Evolutionary conservation across 1,140 invertebrate genomes (phyloP).

Genomic region (Wasmannia auropunctata): DNA sequence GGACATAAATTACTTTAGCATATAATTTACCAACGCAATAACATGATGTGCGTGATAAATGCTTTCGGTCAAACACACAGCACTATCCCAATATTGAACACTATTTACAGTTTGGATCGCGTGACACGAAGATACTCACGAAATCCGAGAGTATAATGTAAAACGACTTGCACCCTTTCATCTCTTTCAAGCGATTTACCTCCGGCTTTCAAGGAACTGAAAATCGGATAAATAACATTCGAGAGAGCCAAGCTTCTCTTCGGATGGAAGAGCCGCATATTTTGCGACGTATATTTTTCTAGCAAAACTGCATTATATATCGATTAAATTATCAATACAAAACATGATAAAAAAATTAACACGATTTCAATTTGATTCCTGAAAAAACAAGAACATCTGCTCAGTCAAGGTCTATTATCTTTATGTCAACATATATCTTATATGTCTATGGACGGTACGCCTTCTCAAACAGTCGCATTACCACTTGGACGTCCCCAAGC

Average conservation of each 20-base stretch:
- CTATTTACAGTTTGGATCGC: not conserved
- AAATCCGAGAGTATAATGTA: slow-evolving; percentile 7
- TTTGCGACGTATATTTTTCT: not conserved
- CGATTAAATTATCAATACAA: not conserved
- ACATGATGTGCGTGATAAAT: slow-evolving; percentile 8
- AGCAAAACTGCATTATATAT: not conserved
- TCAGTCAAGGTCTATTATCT: not conserved
- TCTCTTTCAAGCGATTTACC: not conserved
- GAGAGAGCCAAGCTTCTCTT: not conserved
- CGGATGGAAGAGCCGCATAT: not conserved
- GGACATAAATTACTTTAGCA: not conserved
- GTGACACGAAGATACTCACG: slow-evolving; percentile 24
- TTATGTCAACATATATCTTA: not conserved
- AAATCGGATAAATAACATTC: not conserved
- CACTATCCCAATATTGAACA: not conserved
- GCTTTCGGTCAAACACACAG: not conserved
- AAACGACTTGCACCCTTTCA: slow-evolving; percentile 9
- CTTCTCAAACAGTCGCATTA: not conserved
- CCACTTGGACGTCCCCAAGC: not conserved
- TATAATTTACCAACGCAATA: slow-evolving; percentile 15
- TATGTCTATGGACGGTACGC: too few species aligned
- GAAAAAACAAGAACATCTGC: not conserved
- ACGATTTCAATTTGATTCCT: not conserved
- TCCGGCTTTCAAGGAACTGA: not conserved
- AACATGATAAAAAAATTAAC: not conserved